These are phyloP conservation scores for Pseudomugil gertrudae DNA, from an alignment of 2,797 vertebrate genomes.

Conservation along the genomic window DNA sequence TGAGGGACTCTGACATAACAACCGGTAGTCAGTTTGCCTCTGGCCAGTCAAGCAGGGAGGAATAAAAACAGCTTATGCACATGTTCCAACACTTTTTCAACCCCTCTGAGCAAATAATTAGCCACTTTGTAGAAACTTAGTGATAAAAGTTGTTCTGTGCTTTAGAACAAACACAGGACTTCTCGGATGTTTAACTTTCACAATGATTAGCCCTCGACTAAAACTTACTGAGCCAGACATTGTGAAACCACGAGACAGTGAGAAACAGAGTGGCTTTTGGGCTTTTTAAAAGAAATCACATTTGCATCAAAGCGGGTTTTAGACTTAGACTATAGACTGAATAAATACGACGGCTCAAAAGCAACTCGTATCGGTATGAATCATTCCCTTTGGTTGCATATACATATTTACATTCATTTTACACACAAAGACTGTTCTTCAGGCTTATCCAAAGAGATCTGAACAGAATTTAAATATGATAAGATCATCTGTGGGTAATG, in stretches of 20 bases:
- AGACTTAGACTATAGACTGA: constrained; percentile 7
- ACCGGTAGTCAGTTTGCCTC: constrained; percentile 81
- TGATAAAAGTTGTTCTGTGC: constrained; percentile 36
- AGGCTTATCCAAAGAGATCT: constrained; percentile 7
- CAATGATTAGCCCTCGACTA: constrained; percentile 42
- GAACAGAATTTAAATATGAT: constrained; percentile 2
- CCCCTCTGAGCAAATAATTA: constrained; percentile 71
- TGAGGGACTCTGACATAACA: constrained; percentile 80
- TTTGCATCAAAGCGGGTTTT: neutral
- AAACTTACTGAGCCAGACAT: constrained; percentile 36
- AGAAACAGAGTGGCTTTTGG: constrained; percentile 2
- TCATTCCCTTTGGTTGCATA: constrained; percentile 8
- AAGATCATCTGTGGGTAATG: neutral
- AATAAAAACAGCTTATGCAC: constrained; percentile 78
- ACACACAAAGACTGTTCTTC: constrained; percentile 5
- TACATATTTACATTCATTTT: constrained; percentile 17
- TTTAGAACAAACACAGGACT: constrained; percentile 43
- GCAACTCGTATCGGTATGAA: constrained; percentile 16
- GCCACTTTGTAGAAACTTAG: constrained; percentile 48
- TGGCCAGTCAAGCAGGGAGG: constrained; percentile 73
- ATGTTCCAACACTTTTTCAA: constrained; percentile 69
- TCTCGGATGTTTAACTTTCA: constrained; percentile 58
- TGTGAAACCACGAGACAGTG: constrained; percentile 8
- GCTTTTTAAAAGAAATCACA: neutral
- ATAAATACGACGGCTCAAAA: constrained; percentile 19